phyloP scores from a whole-genome alignment of 2,888 invertebrate genomes.

The Ganaspis brasiliensis region DNA sequence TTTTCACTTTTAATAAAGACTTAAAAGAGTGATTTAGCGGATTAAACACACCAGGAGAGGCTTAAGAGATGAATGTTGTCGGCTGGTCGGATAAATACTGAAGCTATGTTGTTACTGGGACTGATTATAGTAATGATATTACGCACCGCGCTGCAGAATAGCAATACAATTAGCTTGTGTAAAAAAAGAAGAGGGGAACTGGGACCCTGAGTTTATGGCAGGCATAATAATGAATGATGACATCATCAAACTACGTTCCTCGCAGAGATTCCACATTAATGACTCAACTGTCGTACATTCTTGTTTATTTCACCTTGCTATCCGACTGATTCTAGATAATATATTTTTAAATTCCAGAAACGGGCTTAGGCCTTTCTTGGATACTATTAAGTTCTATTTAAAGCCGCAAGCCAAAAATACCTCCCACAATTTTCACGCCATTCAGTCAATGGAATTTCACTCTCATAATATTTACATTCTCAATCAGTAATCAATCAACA shows the following conservation, averaged over 20 bases:
- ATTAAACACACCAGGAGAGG: background rate
- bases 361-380: background rate
- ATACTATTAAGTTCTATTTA: background rate
- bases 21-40: conserved; percentile 1
- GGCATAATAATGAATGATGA: conserved; percentile 78
- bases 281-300: conserved; percentile 71
- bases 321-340: conserved; percentile 26
- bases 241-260: conserved; percentile 77
- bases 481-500: background rate
- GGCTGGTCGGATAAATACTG: conserved; percentile 51
- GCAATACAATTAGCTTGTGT: conserved; percentile 65
- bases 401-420: background rate
- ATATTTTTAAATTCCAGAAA: background rate
- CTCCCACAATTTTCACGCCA: background rate
- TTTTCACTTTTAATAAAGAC: conserved; percentile 22
- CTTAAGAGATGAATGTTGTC: conserved; percentile 7
- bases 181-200: conserved; percentile 53
- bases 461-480: conserved; percentile 37
- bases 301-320: conserved; percentile 46
- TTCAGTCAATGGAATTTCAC: conserved; percentile 13
- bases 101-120: conserved; percentile 69
- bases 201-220: conserved; percentile 72
- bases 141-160: conserved; percentile 55
- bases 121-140: conserved; percentile 71
- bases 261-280: conserved; percentile 77